These are phyloP conservation scores for Peromyscus californicus DNA, from an alignment of 2,113 vertebrate species.

Conservation along the genomic window DNA sequence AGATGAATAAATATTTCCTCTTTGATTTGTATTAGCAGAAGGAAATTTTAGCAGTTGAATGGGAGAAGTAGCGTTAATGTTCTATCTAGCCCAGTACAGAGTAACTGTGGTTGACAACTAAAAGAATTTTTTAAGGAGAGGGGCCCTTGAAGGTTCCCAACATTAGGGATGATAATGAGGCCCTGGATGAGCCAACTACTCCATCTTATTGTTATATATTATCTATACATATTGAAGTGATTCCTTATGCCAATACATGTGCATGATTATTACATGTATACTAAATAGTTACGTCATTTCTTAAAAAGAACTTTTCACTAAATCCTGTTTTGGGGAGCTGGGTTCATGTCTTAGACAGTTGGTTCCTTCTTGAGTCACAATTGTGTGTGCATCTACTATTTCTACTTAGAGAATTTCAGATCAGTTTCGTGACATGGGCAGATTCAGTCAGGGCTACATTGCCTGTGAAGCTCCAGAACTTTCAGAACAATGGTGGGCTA, in stretches of 20 bases:
- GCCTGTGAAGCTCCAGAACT: background rate
- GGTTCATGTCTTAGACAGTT: background rate
- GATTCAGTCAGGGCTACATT: background rate
- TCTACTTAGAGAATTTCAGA: background rate
- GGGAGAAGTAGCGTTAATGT: background rate
- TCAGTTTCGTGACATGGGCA: background rate
- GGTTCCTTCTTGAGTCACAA: background rate
- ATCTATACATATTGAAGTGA: background rate
- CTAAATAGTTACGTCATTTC: background rate
- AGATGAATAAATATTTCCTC: background rate
- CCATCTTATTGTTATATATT: background rate
- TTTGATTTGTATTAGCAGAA: background rate
- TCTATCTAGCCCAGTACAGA: background rate
- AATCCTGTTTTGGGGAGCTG: background rate
- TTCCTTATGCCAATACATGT: background rate
- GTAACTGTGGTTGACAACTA: background rate
- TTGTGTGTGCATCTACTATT: background rate
- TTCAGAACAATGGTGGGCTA: background rate
- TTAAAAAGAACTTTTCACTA: background rate
- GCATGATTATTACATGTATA: background rate
- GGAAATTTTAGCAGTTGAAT: background rate
- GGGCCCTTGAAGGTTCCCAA: background rate
- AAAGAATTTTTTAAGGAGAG: background rate
- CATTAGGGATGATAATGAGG: background rate
- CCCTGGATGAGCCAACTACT: too few relatives aligned